phyloP scores from a whole-genome alignment of 2,113 vertebrate genomes.

The Tychaedon coryphoeus region DNA sequence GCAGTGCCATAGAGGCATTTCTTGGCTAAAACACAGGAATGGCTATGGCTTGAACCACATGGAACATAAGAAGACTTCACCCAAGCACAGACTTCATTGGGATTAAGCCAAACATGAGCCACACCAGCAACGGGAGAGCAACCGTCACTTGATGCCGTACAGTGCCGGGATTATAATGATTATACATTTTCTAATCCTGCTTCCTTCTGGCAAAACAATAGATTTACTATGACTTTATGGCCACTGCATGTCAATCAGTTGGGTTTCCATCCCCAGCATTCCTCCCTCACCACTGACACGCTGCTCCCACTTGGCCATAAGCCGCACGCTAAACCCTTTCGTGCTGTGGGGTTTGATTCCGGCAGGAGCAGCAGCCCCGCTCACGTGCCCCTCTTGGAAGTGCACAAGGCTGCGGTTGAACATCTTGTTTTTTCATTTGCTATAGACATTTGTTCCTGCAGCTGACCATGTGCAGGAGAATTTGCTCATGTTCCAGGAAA shows the following conservation, averaged over 20 bases:
- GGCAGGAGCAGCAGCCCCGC: slow-evolving; percentile 38
- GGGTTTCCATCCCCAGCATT: slow-evolving; percentile 53
- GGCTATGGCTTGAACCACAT: neutral
- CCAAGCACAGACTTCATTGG: neutral
- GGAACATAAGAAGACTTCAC: neutral
- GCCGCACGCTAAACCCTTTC: slow-evolving; percentile 59
- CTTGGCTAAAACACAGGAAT: neutral
- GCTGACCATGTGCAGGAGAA: slow-evolving; percentile 87
- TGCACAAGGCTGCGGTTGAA: slow-evolving; percentile 52
- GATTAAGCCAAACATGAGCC: neutral
- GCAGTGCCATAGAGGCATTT: neutral
- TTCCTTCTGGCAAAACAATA: slow-evolving; percentile 67
- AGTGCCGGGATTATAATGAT: slow-evolving; percentile 23
- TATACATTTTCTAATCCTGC: slow-evolving; percentile 62
- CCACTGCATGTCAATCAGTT: slow-evolving; percentile 46
- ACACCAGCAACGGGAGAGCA: neutral
- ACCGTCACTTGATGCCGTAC: slow-evolving; percentile 4
- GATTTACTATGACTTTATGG: slow-evolving; percentile 57
- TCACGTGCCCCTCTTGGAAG: slow-evolving; percentile 50
- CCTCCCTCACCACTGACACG: slow-evolving; percentile 51
- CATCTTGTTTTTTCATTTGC: slow-evolving; percentile 85
- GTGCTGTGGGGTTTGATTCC: slow-evolving; percentile 43
- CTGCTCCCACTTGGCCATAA: slow-evolving; percentile 69
- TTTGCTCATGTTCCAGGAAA: slow-evolving; percentile 85
- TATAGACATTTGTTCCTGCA: slow-evolving; percentile 87